Base-by-base conservation (phyloP, 2,888 invertebrate genomes). In the Litoditis marina region DNA sequence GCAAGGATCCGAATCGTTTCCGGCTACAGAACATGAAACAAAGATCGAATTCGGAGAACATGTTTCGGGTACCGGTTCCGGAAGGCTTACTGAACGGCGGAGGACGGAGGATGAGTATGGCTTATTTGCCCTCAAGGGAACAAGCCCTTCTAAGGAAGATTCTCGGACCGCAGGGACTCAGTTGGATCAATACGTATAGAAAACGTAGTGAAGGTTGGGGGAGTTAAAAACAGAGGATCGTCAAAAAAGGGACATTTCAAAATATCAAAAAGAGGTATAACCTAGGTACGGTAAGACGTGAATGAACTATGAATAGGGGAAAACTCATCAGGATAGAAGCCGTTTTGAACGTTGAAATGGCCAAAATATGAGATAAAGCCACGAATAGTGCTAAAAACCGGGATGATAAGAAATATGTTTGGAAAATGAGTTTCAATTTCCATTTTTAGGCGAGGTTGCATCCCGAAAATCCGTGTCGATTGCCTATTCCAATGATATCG, bases 391-490 rank as follows among this genome's bases (percentile, higher is more conserved):
- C n/a, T n/a, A n/a, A n/a, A n/a, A n/a, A n/a, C n/a, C n/a, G n/a
- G n/a, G n/a, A n/a, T n/a, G n/a, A n/a, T n/a, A n/a, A n/a, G n/a
- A n/a, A n/a, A n/a, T n/a, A n/a, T n/a, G n/a, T n/a, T n/a, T n/a
- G n/a, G n/a, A n/a, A n/a, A n/a, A n/a, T n/a, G n/a, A n/a, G n/a
- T n/a, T n/a, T n/a, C n/a, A n/a, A n/a, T n/a, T n/a, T n/a, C n/a
- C n/a, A n/a, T n/a, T n/a, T n/a, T n/a, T n/a, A n/a, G n/a, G n/a
- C n/a, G n/a, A n/a, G n/a, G n/a, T n/a, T n/a, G n/a, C 72, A 5
- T 73, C 77, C n/a, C 71, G 76, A 51, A 79, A 79, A 65, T 79
- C 79, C 1, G 68, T 79, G 2, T 79, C 79, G 4, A 68, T 76
- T 19, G 74, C 74, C 5, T 69, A 73, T 57, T 74, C 75, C 19